phyloP scores from a whole-genome alignment of 2,113 vertebrate species.

The Dicentrarchus labrax region DNA sequence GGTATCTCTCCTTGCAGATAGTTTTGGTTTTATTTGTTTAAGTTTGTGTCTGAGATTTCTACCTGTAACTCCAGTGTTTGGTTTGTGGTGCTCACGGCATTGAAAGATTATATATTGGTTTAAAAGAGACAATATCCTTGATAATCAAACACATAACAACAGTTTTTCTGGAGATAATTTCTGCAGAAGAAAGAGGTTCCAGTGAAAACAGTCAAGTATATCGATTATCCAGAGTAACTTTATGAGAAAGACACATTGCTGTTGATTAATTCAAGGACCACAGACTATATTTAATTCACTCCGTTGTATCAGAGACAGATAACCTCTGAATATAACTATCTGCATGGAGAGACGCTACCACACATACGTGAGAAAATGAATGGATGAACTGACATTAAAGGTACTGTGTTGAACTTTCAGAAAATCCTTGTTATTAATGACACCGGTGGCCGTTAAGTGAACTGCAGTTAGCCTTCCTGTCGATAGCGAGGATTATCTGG shows the following conservation, averaged over 20 bases:
- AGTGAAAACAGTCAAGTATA: background rate
- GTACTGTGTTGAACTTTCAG: no score
- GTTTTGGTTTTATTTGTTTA: conserved; percentile 27
- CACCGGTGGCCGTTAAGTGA: no score
- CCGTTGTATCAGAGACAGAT: background rate
- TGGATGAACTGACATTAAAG: background rate
- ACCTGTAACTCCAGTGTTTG: background rate
- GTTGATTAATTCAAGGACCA: background rate
- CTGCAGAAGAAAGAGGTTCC: background rate
- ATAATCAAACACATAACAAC: no score
- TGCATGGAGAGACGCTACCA: background rate
- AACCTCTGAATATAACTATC: background rate
- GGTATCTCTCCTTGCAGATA: background rate
- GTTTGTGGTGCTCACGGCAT: background rate
- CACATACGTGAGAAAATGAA: background rate
- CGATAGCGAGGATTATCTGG: no score
- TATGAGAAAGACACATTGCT: background rate
- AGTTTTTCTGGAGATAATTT: no score
- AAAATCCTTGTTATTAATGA: no score
- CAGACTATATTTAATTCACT: background rate
- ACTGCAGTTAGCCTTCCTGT: no score
- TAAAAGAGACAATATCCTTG: no score
- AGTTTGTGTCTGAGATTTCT: conserved; percentile 9
- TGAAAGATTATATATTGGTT: background rate
- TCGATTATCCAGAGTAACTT: background rate